Conservation (phyloP, 1,140 invertebrate genomes). For the Centruroides vittatus region DNA sequence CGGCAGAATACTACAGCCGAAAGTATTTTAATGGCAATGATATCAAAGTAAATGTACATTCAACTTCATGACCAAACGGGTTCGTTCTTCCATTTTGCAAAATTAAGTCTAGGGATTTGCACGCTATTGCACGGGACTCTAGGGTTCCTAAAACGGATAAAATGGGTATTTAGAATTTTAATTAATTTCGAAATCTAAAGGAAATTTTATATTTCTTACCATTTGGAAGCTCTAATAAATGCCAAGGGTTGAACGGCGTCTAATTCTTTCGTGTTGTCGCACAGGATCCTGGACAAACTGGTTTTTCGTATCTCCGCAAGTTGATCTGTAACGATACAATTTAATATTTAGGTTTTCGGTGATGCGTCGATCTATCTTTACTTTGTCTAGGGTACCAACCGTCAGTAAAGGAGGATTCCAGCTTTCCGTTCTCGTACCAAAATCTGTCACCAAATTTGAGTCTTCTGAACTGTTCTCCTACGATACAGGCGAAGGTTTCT, state of each 20-base stretch:
- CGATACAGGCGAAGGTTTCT: conserved; percentile 90
- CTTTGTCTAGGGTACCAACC: conserved; percentile 3
- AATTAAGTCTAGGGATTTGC: conserved; percentile 5
- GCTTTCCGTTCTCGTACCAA: conserved; percentile 28
- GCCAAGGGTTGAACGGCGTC: conserved; percentile 4
- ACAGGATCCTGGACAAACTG: conserved; percentile 11
- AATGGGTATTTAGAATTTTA: too few species aligned
- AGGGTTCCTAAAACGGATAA: conserved; percentile 7
- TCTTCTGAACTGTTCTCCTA: conserved; percentile 83
- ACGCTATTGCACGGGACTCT: not conserved
- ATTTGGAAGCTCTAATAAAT: conserved; percentile 5
- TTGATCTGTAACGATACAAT: conserved; percentile 36
- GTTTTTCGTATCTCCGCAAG: conserved; percentile 77
- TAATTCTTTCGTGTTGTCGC: conserved; percentile 13
- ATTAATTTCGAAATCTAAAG: not conserved
- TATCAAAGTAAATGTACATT: too few species aligned
- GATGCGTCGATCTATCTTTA: too few species aligned
- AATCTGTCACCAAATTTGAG: conserved; percentile 45
- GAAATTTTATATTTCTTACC: not conserved
- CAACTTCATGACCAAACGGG: conserved; percentile 8
- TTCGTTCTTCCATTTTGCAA: conserved; percentile 10
- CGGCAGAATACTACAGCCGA: too few species aligned
- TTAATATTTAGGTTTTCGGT: not conserved
- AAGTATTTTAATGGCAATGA: too few species aligned
- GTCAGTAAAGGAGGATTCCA: conserved; percentile 17